Conservation (phyloP, 2,113 vertebrate species). For the Zosterops hypoxanthus region DNA sequence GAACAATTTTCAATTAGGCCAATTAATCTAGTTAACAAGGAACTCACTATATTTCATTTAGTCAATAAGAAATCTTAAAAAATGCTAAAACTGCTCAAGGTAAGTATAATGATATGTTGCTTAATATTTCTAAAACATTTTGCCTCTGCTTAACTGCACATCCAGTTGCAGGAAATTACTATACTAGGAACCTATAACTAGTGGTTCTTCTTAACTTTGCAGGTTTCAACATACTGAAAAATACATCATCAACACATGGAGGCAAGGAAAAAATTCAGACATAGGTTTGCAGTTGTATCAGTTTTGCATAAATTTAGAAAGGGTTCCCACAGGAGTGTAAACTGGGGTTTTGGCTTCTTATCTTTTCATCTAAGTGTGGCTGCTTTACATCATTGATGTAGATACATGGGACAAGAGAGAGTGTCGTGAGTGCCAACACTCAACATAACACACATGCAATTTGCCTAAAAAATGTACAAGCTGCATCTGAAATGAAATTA, state of each 20-base stretch:
- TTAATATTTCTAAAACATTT: not conserved
- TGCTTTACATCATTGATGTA: not conserved
- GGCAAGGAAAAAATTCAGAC: not conserved
- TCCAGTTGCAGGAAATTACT: not conserved
- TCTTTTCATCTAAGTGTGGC: not conserved
- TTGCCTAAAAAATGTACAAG: not conserved
- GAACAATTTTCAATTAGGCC: not conserved
- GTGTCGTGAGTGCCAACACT: not conserved
- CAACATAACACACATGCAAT: not conserved
- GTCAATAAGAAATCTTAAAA: not conserved
- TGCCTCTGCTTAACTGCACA: not conserved
- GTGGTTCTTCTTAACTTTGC: not conserved
- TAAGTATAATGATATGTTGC: not conserved
- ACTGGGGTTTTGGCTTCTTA: fast-evolving
- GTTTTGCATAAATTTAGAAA: not conserved
- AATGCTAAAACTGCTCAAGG: not conserved
- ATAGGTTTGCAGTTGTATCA: not conserved
- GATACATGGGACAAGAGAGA: not conserved
- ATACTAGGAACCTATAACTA: not conserved
- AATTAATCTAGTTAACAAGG: not conserved
- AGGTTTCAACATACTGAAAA: not conserved
- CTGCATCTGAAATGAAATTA: not conserved
- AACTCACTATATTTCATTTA: not conserved
- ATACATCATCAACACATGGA: not conserved
- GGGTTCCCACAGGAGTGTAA: not conserved